phyloP scores from a whole-genome alignment of 2,113 vertebrate species.

The Dasyornis broadbenti region DNA sequence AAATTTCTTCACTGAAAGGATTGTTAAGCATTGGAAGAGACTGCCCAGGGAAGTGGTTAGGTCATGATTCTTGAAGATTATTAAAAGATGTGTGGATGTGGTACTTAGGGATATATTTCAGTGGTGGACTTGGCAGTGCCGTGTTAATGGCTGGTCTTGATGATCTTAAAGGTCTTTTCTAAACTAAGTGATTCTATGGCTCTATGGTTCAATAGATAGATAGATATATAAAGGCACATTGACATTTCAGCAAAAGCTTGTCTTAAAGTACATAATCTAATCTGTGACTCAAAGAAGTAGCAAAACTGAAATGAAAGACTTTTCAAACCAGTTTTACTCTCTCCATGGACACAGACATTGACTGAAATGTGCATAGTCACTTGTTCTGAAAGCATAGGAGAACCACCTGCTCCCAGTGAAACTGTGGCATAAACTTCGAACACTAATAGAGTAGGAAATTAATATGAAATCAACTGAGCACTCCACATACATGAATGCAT shows the following conservation, averaged over 20 bases:
- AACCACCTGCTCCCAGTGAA: background rate
- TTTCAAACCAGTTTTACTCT: background rate
- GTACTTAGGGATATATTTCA: background rate
- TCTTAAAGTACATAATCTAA: background rate
- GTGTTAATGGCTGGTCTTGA: background rate
- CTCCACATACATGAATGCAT: background rate
- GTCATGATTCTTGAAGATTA: background rate
- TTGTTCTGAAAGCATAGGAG: background rate
- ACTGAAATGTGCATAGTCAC: background rate
- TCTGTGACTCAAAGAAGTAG: background rate
- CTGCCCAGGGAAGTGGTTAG: background rate
- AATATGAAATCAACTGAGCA: background rate
- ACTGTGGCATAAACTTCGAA: background rate
- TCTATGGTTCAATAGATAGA: background rate
- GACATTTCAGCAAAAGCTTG: background rate
- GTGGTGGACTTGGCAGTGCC: background rate
- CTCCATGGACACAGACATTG: background rate
- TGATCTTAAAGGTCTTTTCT: background rate
- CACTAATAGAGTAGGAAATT: background rate
- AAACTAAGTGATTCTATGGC: background rate
- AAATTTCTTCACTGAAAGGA: background rate
- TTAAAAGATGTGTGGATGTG: background rate
- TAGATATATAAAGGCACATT: background rate
- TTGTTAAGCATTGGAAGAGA: background rate
- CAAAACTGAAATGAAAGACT: background rate